A percentile compares a stretch with the other conserved stretches of the same genome.
Conservation (phyloP, 2,888 invertebrate species). For the Carterocephalus palaemon region DNA sequence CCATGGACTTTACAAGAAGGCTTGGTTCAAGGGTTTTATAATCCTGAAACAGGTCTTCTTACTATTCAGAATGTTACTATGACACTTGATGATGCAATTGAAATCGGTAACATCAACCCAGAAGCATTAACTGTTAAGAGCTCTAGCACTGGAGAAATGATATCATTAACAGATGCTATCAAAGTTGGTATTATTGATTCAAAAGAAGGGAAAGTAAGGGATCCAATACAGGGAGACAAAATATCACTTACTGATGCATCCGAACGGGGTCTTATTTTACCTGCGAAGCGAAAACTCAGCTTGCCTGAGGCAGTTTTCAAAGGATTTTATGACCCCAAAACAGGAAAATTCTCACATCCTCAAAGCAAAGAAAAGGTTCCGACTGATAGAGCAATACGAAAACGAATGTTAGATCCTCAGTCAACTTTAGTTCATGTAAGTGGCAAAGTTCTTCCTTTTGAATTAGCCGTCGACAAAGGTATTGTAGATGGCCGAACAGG, state of each 20-base stretch:
- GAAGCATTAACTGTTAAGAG: constrained; percentile 88
- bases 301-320: constrained; percentile 94
- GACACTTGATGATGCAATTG: constrained; percentile 86
- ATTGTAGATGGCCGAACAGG: constrained; percentile 88
- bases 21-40: constrained; percentile 87
- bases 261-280: constrained; percentile 88
- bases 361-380: constrained; percentile 88
- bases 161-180: constrained; percentile 89
- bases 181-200: constrained; percentile 87
- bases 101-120: constrained; percentile 85
- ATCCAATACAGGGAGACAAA: constrained; percentile 85
- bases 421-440: constrained; percentile 91
- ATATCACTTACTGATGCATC: constrained; percentile 90
- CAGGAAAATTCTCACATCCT: constrained; percentile 89
- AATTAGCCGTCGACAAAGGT: constrained; percentile 87
- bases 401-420: constrained; percentile 90
- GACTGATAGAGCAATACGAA: constrained; percentile 89
- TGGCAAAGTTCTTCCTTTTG: constrained; percentile 89
- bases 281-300: constrained; percentile 89
- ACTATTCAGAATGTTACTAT: constrained; percentile 83
- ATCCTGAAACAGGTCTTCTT: constrained; percentile 85
- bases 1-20: constrained; percentile 92
- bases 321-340: constrained; percentile 92
- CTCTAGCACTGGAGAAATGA: constrained; percentile 87
- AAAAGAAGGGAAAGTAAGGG: constrained; percentile 86